These are phyloP conservation scores for Tapirus indicus DNA, from an alignment of 2,797 vertebrate genomes.

Conservation along the genomic window DNA sequence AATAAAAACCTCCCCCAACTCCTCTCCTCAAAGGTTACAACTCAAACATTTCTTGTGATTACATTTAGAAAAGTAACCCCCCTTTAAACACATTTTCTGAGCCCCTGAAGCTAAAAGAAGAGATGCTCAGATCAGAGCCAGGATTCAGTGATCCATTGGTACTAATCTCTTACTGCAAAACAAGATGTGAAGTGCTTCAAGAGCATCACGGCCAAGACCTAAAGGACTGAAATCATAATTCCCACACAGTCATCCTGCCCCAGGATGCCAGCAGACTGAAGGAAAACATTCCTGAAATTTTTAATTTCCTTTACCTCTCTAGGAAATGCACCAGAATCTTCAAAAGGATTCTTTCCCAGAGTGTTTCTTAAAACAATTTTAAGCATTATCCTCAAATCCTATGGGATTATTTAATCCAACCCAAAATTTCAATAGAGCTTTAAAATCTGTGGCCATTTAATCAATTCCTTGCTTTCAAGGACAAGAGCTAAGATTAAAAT, in stretches of 20 bases:
- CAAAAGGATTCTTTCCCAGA: neutral
- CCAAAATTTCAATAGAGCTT: constrained; percentile 14
- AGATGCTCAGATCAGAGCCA: neutral
- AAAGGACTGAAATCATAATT: neutral
- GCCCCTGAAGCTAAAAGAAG: neutral
- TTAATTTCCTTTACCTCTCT: neutral
- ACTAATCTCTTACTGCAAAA: neutral
- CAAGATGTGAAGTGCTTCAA: neutral
- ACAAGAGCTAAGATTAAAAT: constrained; percentile 17
- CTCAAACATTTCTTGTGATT: neutral
- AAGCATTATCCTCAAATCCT: constrained; percentile 8
- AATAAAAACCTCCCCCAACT: neutral
- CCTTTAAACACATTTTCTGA: constrained; percentile 35
- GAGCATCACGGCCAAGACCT: neutral
- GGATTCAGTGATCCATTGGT: neutral
- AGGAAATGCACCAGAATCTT: neutral
- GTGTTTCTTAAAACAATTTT: constrained; percentile 39
- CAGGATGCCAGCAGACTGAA: neutral
- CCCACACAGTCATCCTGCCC: neutral
- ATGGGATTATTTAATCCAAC: constrained; percentile 7
- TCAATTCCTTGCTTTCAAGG: neutral
- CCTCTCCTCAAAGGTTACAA: neutral
- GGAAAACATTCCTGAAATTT: neutral
- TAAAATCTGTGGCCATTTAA: constrained; percentile 9
- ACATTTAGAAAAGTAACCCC: neutral